Evolutionary conservation across 2,113 vertebrate genomes (phyloP).

Genomic region (Scopus umbretta): DNA sequence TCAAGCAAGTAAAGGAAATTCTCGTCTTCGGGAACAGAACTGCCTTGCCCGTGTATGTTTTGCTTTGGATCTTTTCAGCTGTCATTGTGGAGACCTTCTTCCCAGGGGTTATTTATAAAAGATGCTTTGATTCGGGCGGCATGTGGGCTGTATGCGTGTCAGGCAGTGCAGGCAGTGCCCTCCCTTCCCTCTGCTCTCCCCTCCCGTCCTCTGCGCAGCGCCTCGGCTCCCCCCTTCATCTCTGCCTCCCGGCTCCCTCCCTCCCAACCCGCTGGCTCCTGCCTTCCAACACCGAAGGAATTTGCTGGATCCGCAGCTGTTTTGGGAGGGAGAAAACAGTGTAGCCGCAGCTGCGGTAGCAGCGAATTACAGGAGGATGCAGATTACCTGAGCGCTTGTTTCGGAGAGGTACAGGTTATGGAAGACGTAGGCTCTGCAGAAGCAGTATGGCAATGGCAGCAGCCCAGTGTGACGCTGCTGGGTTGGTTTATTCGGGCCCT

Average conservation of each 20-base stretch:
- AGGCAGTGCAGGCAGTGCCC: background rate
- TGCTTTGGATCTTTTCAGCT: background rate
- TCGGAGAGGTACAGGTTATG: background rate
- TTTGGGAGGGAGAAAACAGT: background rate
- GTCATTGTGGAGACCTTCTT: background rate
- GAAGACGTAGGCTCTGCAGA: background rate
- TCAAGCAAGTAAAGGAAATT: background rate
- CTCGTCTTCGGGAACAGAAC: background rate
- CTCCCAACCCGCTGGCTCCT: background rate
- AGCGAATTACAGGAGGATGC: background rate
- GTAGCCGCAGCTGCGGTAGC: background rate
- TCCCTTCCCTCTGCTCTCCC: background rate
- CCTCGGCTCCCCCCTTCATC: background rate
- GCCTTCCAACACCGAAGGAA: background rate
- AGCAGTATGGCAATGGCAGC: background rate
- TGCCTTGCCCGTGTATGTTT: background rate
- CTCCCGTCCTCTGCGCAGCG: background rate
- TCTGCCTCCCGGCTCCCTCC: background rate
- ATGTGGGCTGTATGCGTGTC: background rate
- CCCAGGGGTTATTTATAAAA: constrained; percentile 30
- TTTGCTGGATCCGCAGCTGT: background rate
- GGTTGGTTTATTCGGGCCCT: background rate
- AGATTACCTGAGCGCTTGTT: constrained; percentile 7
- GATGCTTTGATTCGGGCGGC: constrained; percentile 10
- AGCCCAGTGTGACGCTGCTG: background rate